phyloP scores from a whole-genome alignment of 2,797 vertebrate genomes.

The Simalia tracyae region DNA sequence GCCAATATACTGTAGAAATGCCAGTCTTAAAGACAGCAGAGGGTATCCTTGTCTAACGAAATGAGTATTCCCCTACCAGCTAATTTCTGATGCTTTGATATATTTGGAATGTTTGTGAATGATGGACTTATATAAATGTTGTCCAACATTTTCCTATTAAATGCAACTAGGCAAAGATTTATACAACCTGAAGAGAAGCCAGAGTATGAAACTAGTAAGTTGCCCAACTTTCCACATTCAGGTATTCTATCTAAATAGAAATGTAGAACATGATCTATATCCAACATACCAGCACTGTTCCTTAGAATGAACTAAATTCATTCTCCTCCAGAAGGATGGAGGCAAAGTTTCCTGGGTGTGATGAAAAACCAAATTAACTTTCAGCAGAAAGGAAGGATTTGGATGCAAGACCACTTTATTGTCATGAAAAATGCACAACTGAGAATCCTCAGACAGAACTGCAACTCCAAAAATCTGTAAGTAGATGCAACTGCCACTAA shows the following conservation, averaged over 20 bases:
- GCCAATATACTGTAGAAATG: background rate
- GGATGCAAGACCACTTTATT: background rate
- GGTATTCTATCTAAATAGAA: background rate
- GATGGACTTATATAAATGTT: background rate
- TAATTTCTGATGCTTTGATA: background rate
- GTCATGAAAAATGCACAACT: background rate
- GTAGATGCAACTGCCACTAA: background rate
- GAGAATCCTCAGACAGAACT: background rate
- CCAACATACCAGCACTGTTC: background rate
- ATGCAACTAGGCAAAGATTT: background rate
- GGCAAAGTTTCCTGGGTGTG: background rate
- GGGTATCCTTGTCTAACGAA: background rate
- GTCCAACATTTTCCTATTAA: background rate
- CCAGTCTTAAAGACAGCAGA: background rate
- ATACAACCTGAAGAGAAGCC: background rate
- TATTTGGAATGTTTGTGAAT: background rate
- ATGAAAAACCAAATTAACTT: background rate
- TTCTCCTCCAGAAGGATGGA: background rate
- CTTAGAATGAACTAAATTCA: background rate
- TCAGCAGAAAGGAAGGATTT: background rate
- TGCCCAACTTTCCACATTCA: background rate
- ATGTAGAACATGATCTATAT: background rate
- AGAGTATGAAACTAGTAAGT: background rate
- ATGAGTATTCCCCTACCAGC: background rate
- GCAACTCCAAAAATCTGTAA: background rate